Base-by-base conservation (phyloP, 2,888 invertebrate genomes). In the Cephus pygmeus region DNA sequence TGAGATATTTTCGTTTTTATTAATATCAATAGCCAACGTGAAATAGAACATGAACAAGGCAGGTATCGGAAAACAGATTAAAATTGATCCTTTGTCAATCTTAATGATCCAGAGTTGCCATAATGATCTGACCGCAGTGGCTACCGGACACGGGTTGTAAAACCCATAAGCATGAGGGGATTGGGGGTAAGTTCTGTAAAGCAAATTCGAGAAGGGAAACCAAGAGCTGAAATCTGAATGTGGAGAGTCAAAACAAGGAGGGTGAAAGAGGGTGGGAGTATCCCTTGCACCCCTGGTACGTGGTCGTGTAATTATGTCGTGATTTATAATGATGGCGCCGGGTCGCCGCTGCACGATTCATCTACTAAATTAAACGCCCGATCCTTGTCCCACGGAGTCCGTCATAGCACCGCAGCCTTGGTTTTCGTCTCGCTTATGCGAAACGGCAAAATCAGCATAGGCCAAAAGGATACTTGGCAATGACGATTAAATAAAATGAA, bases 311-410 rank as follows among this genome's bases (percentile, higher is more conserved):
- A 88, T 88, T 88, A 87, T 85, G 85, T 85, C 85, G 84, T 88
- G 87, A 88, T 88, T 88, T 87, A 88, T 88, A 88, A 88, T 88
- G 86, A 88, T 87, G 85, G 85, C 83, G 83, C 83, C 81, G 77
- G 82, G 84, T 86, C 84, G 85, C 83, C 80, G 79, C 81, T 75
- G 79, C 78, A 83, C 84, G 84, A 83, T 86, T 86, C 85, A 86
- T 88, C 87, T 84, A 83, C 84, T 79, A 83, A 86, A 87, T 87
- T 85, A 86, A 87, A 87, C 82, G 85, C 85, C 85, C 84, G 86
- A 86, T 84, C 83, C 85, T 84, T 84, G 86, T 84, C 83, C 83
- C 80, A 80, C 78, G 81, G 83, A 85, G 74, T 83, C 83, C 87
- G 87, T 87, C 86, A 85, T 83, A 12, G 74, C 11, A 76, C 71